Base-by-base conservation (phyloP, 2,797 vertebrate species). In the Falco rusticolus region DNA sequence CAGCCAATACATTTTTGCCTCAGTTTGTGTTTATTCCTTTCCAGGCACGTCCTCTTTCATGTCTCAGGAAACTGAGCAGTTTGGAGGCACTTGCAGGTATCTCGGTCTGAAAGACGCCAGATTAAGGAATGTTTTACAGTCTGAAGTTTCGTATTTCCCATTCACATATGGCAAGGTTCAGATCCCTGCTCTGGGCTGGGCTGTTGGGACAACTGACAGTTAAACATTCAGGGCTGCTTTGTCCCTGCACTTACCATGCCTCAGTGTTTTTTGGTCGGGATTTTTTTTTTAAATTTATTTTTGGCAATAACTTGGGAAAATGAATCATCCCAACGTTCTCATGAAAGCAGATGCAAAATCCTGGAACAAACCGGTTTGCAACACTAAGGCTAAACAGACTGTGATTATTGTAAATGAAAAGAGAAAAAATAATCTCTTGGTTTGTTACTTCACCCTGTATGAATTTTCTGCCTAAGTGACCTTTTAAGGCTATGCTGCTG, bases 311-410 rank as follows among this genome's bases (percentile, higher is more conserved):
- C 76, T 96, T 84, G 79, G 2, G 15, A 88, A 97, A 97, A 93
- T 92, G 79, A 96, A 96, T 96, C 94, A 96, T 92, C 79, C 53
- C 68, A 61, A 81, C 16, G 7, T 93, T 91, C 90, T 94, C 87
- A 93, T 91, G 84, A 96, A 97, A 97, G 94, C 92, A 96, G 92
- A 97, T 72, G 72, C 91, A 94, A 95, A 95, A 94, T 93, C 90
- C 95, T 96, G 90, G 94, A 96, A 95, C 94, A 94, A 96, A 96
- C 93, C 89, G 88, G 94, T 97, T 94, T 91, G 87, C 90, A 91
- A 96, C 89, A 91, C 82, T 65, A 89, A 76, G 76, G 84, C 95
- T 94, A 92, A 97, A 94, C 93, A 91, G 95, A 69, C 72, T 89
- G 82, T 81, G 87, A 93, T 86, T 94, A 89, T 16, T 95, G 90